These are phyloP conservation scores for Microplitis demolitor DNA, from an alignment of 1,140 invertebrate genomes.

Conservation along the genomic window DNA sequence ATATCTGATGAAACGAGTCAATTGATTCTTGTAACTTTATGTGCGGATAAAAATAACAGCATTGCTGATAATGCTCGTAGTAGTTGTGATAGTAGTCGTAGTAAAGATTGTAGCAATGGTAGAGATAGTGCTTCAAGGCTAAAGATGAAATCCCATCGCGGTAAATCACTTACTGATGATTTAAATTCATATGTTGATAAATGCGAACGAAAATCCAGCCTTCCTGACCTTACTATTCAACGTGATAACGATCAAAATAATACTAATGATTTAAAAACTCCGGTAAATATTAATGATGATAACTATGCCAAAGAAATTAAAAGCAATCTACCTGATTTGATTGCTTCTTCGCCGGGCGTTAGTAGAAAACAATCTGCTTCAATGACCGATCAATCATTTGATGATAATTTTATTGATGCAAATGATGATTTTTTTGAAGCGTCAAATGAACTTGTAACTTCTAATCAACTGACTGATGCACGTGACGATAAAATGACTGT, in stretches of 20 bases:
- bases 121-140: slow-evolving; percentile 22
- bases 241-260: neutral
- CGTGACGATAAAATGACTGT: neutral
- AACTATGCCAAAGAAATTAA: slow-evolving; percentile 5
- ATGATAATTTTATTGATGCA: slow-evolving; percentile 5
- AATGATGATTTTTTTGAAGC: neutral
- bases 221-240: slow-evolving; percentile 4
- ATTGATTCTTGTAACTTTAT: neutral
- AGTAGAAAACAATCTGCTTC: slow-evolving; percentile 34
- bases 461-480: neutral
- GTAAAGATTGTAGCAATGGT: slow-evolving; percentile 23
- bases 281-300: slow-evolving; percentile 14
- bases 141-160: slow-evolving; percentile 17
- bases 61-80: neutral
- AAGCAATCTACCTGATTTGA: slow-evolving; percentile 47
- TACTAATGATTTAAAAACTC: neutral
- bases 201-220: neutral
- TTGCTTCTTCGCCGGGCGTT: slow-evolving; percentile 47
- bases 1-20: neutral
- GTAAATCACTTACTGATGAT: slow-evolving; percentile 9
- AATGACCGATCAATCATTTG: slow-evolving; percentile 26
- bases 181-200: slow-evolving; percentile 16
- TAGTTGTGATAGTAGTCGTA: slow-evolving; percentile 14
- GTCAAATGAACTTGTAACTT: neutral
- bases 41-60: neutral